phyloP scores from a whole-genome alignment of 2,113 vertebrate species.

The Dicaeum eximium region DNA sequence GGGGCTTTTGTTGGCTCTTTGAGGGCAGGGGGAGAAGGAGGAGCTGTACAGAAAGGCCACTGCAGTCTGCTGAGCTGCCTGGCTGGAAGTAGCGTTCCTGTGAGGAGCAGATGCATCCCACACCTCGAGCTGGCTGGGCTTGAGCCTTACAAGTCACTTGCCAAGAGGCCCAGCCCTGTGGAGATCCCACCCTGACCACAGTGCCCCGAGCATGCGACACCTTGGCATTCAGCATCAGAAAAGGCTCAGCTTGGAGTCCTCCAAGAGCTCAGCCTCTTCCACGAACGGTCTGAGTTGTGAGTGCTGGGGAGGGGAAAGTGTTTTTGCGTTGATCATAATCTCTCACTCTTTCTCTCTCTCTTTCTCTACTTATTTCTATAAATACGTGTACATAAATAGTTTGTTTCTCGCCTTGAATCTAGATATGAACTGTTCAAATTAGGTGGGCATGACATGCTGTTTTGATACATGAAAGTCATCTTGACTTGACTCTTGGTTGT shows the following conservation, averaged over 20 bases:
- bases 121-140: not conserved
- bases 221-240: constrained; percentile 55
- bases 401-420: constrained; percentile 68
- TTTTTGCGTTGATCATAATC: constrained; percentile 30
- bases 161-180: not conserved
- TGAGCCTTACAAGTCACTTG: not conserved
- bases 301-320: constrained; percentile 50
- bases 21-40: constrained; percentile 11
- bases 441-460: constrained; percentile 81
- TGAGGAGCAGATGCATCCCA: constrained; percentile 44
- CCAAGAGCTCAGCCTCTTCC: constrained; percentile 49
- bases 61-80: constrained; percentile 51
- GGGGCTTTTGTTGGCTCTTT: not conserved
- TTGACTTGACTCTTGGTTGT: constrained; percentile 61
- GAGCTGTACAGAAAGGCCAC: constrained; percentile 48
- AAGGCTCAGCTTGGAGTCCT: constrained; percentile 31
- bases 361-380: constrained; percentile 57
- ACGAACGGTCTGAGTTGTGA: constrained; percentile 33
- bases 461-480: constrained; percentile 68
- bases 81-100: constrained; percentile 27
- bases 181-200: constrained; percentile 20
- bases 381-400: constrained; percentile 68
- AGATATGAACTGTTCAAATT: constrained; percentile 68
- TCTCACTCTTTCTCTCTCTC: constrained; percentile 43
- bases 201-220: constrained; percentile 21